phyloP scores from a whole-genome alignment of 2,888 invertebrate species.

The Strigamia crassipes region DNA sequence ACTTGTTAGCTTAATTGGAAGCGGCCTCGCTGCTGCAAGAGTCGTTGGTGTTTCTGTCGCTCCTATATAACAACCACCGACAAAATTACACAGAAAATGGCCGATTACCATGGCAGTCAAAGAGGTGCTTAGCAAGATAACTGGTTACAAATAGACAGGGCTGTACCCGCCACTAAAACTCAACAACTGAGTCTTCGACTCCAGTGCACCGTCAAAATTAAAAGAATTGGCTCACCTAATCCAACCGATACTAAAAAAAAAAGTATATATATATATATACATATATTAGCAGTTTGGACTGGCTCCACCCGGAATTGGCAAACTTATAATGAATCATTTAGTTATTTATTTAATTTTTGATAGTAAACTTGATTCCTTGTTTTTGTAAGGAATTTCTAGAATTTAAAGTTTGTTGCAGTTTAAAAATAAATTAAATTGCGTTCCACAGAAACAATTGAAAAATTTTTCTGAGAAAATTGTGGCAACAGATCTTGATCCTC shows the following conservation, averaged over 20 bases:
- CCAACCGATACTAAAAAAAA: not conserved
- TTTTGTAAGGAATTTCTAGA: too few relatives aligned
- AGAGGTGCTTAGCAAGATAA: constrained; percentile 46
- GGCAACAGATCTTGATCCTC: too few relatives aligned
- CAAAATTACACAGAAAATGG: constrained; percentile 45
- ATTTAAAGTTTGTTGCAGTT: too few relatives aligned
- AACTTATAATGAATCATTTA: too few relatives aligned
- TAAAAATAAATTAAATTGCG: too few relatives aligned
- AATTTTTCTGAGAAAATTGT: too few relatives aligned
- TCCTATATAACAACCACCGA: constrained; percentile 34
- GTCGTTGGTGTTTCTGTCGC: constrained; percentile 25
- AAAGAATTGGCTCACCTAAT: not conserved
- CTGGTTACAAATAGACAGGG: constrained; percentile 44
- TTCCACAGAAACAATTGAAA: too few relatives aligned
- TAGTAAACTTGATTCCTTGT: too few relatives aligned
- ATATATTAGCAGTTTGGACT: too few relatives aligned
- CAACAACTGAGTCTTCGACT: not conserved
- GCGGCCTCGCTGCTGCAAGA: not conserved
- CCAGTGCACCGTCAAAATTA: not conserved
- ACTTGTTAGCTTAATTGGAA: constrained; percentile 32
- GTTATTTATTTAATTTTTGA: too few relatives aligned
- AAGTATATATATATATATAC: too few relatives aligned
- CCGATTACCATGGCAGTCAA: constrained; percentile 42
- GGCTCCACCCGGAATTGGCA: too few relatives aligned
- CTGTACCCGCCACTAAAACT: constrained; percentile 14